phyloP scores from a whole-genome alignment of 2,888 invertebrate species.

The Nyleta sp. region DNA sequence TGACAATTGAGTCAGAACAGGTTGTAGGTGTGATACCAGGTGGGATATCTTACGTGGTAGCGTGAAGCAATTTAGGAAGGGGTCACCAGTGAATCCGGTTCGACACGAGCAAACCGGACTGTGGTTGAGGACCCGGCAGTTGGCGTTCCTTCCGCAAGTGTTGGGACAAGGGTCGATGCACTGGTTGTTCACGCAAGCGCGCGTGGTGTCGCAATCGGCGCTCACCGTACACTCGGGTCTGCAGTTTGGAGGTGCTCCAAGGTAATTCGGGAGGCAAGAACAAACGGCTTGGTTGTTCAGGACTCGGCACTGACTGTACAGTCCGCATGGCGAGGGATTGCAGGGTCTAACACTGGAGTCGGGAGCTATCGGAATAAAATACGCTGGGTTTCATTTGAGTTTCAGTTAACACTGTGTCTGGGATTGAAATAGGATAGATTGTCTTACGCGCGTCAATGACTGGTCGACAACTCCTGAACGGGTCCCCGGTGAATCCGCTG shows the following conservation, averaged over 20 bases:
- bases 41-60: slow-evolving; percentile 81
- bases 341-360: slow-evolving; percentile 74
- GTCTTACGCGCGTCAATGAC: slow-evolving; percentile 85
- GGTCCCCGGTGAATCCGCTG: slow-evolving; percentile 82
- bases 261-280: slow-evolving; percentile 85
- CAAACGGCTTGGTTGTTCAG: slow-evolving; percentile 88
- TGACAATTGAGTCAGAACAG: too few relatives aligned
- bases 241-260: slow-evolving; percentile 87
- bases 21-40: too few relatives aligned
- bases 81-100: slow-evolving; percentile 89
- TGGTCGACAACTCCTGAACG: slow-evolving; percentile 85
- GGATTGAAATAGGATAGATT: too few relatives aligned
- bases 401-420: too few relatives aligned
- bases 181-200: slow-evolving; percentile 91
- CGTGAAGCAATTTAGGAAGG: slow-evolving; percentile 83
- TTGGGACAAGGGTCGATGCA: slow-evolving; percentile 83
- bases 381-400: too few relatives aligned
- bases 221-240: slow-evolving; percentile 91
- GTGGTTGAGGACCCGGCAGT: slow-evolving; percentile 92
- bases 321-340: slow-evolving; percentile 74
- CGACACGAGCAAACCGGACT: slow-evolving; percentile 91
- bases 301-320: slow-evolving; percentile 87
- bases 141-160: slow-evolving; percentile 88
- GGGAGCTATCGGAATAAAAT: slow-evolving; percentile 11
- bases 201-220: slow-evolving; percentile 88